Evolutionary conservation across 23 tunicate species (phyloP).

Genomic region (Halocynthia aurantium): DNA sequence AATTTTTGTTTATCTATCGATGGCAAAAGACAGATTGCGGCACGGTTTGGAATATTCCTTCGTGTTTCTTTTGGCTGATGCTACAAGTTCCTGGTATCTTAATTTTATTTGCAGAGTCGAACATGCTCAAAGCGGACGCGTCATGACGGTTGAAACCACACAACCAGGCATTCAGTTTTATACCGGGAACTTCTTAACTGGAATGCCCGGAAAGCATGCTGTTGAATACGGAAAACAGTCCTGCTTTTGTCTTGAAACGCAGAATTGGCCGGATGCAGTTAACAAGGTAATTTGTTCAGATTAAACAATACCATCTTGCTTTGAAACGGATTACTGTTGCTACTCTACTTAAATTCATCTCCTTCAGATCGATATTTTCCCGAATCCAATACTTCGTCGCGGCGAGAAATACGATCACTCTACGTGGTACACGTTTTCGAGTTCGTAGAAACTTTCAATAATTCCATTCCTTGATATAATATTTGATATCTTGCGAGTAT

Average conservation of each 20-base stretch:
- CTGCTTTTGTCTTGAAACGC: constrained; percentile 92
- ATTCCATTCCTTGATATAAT: too few species aligned
- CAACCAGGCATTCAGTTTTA: constrained; percentile 92
- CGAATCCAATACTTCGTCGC: constrained; percentile 47
- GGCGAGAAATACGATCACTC: constrained; percentile 50
- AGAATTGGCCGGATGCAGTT: constrained; percentile 88
- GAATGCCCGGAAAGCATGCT: constrained; percentile 44
- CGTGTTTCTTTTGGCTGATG: too few species aligned
- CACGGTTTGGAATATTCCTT: constrained; percentile 20
- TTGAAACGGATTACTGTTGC: background rate
- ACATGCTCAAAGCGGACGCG: constrained; percentile 63
- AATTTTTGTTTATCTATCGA: constrained; percentile 47
- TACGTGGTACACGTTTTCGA: constrained; percentile 32
- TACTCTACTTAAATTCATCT: background rate
- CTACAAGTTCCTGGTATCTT: background rate
- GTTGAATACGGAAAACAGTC: constrained; percentile 68
- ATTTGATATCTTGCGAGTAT: too few species aligned
- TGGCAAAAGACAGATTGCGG: constrained; percentile 34
- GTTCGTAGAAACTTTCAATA: too few species aligned
- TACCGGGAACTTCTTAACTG: constrained; percentile 80
- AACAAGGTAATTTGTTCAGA: constrained; percentile 37
- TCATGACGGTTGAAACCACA: constrained; percentile 60
- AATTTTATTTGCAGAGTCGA: constrained; percentile 17
- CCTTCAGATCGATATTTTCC: constrained; percentile 59
- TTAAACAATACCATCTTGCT: background rate